Conservation (phyloP, 2,797 vertebrate genomes). For the Carcharodon carcharias region DNA sequence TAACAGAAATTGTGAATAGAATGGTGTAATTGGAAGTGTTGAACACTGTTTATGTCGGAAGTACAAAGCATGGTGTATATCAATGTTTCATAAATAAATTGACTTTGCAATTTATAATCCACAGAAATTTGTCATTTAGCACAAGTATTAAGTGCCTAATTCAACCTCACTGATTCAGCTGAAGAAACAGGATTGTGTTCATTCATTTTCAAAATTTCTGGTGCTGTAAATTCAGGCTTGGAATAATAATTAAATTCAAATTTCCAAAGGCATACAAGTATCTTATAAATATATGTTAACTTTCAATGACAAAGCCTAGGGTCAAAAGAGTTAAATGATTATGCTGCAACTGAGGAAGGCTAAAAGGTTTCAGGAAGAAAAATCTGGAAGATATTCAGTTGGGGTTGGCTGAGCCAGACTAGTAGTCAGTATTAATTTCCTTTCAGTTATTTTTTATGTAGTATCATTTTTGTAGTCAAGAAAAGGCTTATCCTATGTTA, state of each 20-base stretch:
- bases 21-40: background rate
- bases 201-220: background rate
- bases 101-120: background rate
- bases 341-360: constrained; percentile 31
- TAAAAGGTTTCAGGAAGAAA: constrained; percentile 57
- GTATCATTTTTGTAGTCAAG: constrained; percentile 32
- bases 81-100: background rate
- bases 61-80: background rate
- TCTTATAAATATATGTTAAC: background rate
- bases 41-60: background rate
- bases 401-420: constrained; percentile 58
- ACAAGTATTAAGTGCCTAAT: background rate
- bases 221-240: background rate
- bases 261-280: constrained; percentile 15
- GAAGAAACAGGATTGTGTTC: background rate
- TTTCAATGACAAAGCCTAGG: background rate
- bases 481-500: constrained; percentile 17
- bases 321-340: constrained; percentile 32
- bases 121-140: background rate
- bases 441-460: constrained; percentile 35
- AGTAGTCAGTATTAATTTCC: constrained; percentile 38
- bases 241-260: constrained; percentile 9
- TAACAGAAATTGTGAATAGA: background rate
- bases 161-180: background rate
- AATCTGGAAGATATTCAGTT: constrained; percentile 72